Percentiles rank a stretch among this genome's conserved stretches.
Conservation (phyloP, 92 coral and sea anemone species). For the Epizoanthus fatuus region DNA sequence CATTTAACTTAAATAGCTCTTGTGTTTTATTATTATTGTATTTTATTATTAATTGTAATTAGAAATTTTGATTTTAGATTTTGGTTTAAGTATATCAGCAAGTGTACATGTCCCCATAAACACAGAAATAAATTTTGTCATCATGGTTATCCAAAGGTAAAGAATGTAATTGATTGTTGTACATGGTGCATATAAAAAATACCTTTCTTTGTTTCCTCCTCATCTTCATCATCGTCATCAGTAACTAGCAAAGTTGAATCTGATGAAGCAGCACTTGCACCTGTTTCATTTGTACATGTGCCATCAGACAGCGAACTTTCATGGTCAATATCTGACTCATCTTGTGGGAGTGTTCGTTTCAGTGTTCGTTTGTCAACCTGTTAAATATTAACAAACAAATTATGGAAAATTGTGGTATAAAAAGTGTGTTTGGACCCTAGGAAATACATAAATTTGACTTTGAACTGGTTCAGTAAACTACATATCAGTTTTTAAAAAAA, state of each 20-base stretch:
- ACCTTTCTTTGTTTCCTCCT: not conserved
- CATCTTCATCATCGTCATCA: not conserved
- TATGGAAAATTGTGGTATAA: constrained; percentile 3
- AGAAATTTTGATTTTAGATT: too few species aligned
- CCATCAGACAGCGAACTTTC: constrained; percentile 3
- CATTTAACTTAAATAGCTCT: not conserved
- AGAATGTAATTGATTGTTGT: not conserved
- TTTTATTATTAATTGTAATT: not conserved
- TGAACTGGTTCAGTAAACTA: not conserved
- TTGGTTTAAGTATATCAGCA: not conserved
- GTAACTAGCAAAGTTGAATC: not conserved
- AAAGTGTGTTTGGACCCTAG: not conserved
- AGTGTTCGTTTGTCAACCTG: constrained; percentile 10
- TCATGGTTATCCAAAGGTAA: not conserved
- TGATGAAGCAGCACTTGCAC: not conserved
- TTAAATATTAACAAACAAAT: not conserved
- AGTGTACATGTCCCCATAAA: not conserved
- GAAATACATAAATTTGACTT: not conserved
- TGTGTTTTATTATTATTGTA: not conserved
- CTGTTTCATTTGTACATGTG: not conserved
- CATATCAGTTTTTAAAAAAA: not conserved
- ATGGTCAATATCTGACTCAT: not conserved
- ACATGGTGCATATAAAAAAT: not conserved
- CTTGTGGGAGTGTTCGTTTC: not conserved
- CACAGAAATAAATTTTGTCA: not conserved